These are phyloP conservation scores for Esox niger DNA, from an alignment of 2,113 vertebrate genomes.

Conservation along the genomic window DNA sequence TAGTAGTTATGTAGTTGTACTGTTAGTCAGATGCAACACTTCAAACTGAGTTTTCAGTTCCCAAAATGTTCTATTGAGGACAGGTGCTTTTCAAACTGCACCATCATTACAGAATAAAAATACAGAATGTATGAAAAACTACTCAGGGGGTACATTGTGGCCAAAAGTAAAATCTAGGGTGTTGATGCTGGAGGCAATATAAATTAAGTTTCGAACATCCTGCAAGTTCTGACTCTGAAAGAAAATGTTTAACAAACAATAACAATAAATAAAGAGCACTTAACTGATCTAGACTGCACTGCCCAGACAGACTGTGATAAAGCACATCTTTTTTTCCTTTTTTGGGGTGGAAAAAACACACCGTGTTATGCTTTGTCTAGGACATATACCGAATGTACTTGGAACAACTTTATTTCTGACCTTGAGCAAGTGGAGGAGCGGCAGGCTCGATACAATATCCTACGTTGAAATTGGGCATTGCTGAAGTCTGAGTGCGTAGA, in stretches of 20 bases:
- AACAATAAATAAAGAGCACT: background rate
- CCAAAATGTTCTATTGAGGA: background rate
- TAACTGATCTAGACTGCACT: background rate
- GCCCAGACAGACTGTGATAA: background rate
- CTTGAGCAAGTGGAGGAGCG: slow-evolving; percentile 2
- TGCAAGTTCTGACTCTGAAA: background rate
- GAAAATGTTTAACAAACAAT: background rate
- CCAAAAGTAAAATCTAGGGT: background rate
- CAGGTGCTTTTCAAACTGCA: background rate
- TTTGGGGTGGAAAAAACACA: background rate
- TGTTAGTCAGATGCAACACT: background rate
- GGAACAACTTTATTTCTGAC: background rate
- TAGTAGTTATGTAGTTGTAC: too few relatives aligned
- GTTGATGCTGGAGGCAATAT: background rate
- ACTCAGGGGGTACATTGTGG: too few relatives aligned
- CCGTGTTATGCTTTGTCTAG: background rate
- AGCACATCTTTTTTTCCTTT: too few relatives aligned
- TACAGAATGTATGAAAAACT: too few relatives aligned
- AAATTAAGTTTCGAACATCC: background rate
- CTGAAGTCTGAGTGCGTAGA: background rate
- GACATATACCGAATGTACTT: background rate
- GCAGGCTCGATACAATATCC: slow-evolving; percentile 7
- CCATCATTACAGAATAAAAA: too few relatives aligned
- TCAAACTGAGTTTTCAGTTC: background rate
- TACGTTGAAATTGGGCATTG: background rate